A percentile compares a stretch with the other conserved stretches of the same genome.
These are phyloP conservation scores for Scomber japonicus DNA, from an alignment of 2,113 vertebrate species.

Conservation along the genomic window DNA sequence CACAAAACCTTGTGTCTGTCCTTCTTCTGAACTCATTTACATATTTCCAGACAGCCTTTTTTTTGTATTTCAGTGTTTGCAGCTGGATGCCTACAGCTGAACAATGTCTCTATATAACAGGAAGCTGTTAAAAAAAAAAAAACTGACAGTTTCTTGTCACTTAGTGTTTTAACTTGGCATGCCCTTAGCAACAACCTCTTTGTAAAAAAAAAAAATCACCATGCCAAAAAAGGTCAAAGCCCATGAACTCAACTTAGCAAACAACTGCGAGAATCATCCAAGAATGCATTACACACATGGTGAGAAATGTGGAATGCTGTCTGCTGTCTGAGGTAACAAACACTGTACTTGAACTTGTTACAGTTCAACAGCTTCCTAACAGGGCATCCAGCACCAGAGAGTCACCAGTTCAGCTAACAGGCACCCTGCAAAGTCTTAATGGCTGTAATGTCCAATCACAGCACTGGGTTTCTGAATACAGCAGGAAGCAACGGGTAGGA, in stretches of 20 bases:
- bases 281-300: slow-evolving; percentile 69
- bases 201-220: slow-evolving; percentile 20
- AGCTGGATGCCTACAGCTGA: slow-evolving; percentile 37
- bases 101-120: slow-evolving; percentile 14
- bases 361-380: slow-evolving; percentile 52
- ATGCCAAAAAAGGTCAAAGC: slow-evolving; percentile 56
- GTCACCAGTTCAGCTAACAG: slow-evolving; percentile 47
- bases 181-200: slow-evolving; percentile 42
- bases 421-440: slow-evolving; percentile 33
- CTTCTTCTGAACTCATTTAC: slow-evolving; percentile 33
- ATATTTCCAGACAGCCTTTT: slow-evolving; percentile 41
- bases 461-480: slow-evolving; percentile 25
- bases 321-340: slow-evolving; percentile 54
- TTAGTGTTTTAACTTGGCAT: slow-evolving; percentile 49
- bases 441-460: slow-evolving; percentile 21
- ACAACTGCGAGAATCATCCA: slow-evolving; percentile 65
- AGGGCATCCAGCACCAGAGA: slow-evolving; percentile 1
- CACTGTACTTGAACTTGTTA: slow-evolving; percentile 63
- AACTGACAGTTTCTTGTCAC: slow-evolving; percentile 2
- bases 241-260: slow-evolving; percentile 61
- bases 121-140: slow-evolving; percentile 20
- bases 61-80: slow-evolving; percentile 32
- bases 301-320: slow-evolving; percentile 66
- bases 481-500: slow-evolving; percentile 25
- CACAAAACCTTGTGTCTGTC: background rate